Conservation (phyloP, 1,140 invertebrate genomes). For the Heliconius hermathena region DNA sequence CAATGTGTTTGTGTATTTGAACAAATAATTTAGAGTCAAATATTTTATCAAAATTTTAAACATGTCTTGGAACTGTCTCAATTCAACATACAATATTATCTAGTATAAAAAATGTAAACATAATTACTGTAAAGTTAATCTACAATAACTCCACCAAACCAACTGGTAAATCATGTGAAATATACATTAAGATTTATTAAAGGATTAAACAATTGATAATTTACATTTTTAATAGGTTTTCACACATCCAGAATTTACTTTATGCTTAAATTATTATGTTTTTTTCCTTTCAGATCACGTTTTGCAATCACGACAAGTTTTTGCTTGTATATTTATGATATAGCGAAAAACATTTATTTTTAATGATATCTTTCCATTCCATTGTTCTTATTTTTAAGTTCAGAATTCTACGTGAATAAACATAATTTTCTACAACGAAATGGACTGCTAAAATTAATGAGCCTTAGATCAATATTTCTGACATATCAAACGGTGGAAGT, state of each 20-base stretch:
- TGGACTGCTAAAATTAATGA: not conserved
- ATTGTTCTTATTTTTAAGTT: not conserved
- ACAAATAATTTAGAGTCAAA: no score
- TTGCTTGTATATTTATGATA: not conserved
- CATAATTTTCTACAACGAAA: not conserved
- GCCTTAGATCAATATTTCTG: not conserved
- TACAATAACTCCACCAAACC: not conserved
- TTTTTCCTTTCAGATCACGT: not conserved
- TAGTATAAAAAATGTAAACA: no score
- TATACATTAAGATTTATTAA: not conserved
- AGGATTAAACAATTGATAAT: not conserved
- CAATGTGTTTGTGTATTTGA: no score
- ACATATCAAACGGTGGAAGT: not conserved
- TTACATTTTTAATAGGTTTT: not conserved
- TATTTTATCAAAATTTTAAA: no score
- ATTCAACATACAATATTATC: no score
- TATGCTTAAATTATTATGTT: not conserved
- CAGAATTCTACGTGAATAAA: not conserved
- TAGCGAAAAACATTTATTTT: not conserved
- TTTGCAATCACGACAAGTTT: not conserved
- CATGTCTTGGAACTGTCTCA: no score
- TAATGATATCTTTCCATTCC: not conserved
- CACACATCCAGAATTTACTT: conserved; percentile 4
- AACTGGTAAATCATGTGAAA: not conserved
- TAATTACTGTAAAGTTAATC: not conserved